These are phyloP conservation scores for Eulemur albifrons DNA, from an alignment of 2,797 vertebrate species.

Conservation along the genomic window DNA sequence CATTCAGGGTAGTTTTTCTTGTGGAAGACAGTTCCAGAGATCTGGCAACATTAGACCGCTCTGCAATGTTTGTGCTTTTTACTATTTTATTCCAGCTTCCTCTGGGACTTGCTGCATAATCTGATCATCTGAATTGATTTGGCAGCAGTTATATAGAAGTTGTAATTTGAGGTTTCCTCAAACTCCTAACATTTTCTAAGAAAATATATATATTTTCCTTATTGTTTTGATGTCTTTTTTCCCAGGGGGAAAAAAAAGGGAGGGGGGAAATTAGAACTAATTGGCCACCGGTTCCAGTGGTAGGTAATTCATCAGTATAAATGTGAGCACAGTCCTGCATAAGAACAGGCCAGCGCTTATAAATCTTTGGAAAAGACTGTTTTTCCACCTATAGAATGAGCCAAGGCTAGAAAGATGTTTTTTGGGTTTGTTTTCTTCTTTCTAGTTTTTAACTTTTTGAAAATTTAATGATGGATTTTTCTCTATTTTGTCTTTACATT, in stretches of 20 bases:
- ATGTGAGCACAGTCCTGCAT: neutral
- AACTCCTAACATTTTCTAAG: neutral
- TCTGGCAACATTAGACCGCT: neutral
- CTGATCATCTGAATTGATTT: neutral
- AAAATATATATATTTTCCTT: neutral
- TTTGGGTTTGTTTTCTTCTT: neutral
- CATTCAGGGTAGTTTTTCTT: neutral
- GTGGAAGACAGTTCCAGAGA: neutral
- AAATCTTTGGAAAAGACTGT: neutral
- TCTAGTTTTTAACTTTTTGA: neutral
- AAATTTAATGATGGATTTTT: neutral
- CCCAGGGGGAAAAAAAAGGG: neutral
- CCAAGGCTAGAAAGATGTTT: neutral
- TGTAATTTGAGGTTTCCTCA: neutral
- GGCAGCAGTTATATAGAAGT: neutral
- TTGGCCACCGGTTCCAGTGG: neutral
- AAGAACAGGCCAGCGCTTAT: neutral
- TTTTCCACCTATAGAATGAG: neutral
- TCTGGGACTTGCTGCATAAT: neutral
- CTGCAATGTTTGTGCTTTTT: neutral
- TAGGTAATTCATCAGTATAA: neutral
- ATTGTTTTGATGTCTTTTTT: neutral
- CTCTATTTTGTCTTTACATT: neutral
- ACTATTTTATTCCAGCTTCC: neutral
- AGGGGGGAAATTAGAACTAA: neutral